Conservation (phyloP, 2,888 invertebrate genomes). For the Folsomia candida region DNA sequence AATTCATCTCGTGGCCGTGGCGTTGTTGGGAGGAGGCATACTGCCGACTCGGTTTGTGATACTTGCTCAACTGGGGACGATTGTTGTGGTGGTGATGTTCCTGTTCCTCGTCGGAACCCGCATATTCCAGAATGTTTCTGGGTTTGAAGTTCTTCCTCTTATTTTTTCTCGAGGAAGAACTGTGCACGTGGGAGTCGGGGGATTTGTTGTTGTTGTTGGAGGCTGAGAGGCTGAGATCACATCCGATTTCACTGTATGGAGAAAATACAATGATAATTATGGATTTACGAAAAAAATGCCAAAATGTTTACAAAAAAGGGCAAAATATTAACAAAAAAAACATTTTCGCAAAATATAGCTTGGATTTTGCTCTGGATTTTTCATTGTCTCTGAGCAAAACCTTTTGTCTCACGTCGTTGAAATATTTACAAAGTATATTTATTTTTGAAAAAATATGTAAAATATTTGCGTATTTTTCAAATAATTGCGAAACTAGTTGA, state of each 20-base stretch:
- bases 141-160: constrained; percentile 77
- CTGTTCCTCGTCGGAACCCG: constrained; percentile 52
- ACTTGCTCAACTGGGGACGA: not conserved
- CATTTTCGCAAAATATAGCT: no score
- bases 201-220: constrained; percentile 39
- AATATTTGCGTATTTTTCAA: no score
- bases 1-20: constrained; percentile 49
- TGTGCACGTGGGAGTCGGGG: constrained; percentile 36
- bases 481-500: no score
- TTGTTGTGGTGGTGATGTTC: constrained; percentile 33
- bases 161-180: constrained; percentile 58
- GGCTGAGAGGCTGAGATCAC: constrained; percentile 44
- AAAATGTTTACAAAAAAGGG: no score
- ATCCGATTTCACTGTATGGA: constrained; percentile 49
- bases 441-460: no score
- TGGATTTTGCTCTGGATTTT: no score
- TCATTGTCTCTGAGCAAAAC: no score
- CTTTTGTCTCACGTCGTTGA: no score
- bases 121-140: constrained; percentile 62
- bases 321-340: no score
- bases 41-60: not conserved
- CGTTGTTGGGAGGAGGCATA: not conserved
- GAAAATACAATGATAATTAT: no score
- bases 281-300: constrained; percentile 9
- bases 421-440: no score